A percentile compares a stretch with the other conserved stretches of the same genome.
phyloP scores from a whole-genome alignment of 1,140 invertebrate species.

The Aleiodes sp. region DNA sequence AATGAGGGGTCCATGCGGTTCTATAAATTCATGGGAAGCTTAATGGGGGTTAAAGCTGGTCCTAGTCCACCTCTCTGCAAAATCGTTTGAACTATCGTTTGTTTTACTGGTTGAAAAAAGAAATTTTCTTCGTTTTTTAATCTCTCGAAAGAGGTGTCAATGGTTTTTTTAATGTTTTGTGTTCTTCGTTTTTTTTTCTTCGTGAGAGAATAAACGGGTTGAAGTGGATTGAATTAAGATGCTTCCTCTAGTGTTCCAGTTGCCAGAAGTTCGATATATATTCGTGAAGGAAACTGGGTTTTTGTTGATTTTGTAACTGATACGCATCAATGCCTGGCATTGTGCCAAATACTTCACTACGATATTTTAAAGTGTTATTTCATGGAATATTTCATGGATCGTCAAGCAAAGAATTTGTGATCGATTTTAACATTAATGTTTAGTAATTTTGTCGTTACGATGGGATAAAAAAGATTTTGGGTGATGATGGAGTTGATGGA shows the following conservation, averaged over 20 bases:
- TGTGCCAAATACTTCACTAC: conserved; percentile 39
- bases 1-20: conserved; percentile 54
- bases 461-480: too few relatives aligned
- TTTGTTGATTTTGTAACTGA: conserved; percentile 57
- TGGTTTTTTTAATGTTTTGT: background rate
- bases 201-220: background rate
- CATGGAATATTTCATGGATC: too few relatives aligned
- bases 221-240: conserved; percentile 4
- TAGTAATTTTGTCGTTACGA: background rate
- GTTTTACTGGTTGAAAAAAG: background rate
- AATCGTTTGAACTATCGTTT: background rate
- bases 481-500: too few relatives aligned
- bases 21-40: conserved; percentile 60
- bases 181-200: background rate
- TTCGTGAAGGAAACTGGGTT: too few relatives aligned
- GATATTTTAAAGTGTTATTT: too few relatives aligned
- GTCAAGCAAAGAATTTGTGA: too few relatives aligned
- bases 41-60: conserved; percentile 57
- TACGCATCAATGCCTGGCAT: conserved; percentile 51
- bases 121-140: background rate
- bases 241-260: background rate
- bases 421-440: background rate
- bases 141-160: background rate
- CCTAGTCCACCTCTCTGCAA: conserved; percentile 35
- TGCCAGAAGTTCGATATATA: conserved; percentile 16